Percentiles rank a stretch among this genome's conserved stretches.
phyloP scores from a whole-genome alignment of 2,888 invertebrate species.

The Orthonychiurus folsomi region DNA sequence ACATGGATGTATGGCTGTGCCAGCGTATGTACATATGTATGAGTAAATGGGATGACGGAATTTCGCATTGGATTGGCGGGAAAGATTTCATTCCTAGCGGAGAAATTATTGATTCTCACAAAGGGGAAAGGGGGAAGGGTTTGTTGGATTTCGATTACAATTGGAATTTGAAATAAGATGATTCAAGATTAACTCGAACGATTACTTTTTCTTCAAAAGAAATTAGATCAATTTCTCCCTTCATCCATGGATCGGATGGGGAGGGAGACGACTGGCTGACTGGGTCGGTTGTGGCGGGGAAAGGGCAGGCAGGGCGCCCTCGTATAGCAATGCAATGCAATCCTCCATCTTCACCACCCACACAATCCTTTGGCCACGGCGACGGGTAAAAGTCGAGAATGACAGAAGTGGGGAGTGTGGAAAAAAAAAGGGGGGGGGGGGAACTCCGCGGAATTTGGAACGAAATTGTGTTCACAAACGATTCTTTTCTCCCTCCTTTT shows the following conservation, averaged over 20 bases:
- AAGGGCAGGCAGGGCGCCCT: no score
- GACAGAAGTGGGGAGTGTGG: neutral
- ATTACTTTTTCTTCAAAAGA: constrained; percentile 1
- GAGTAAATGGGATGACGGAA: no score
- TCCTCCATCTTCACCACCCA: no score
- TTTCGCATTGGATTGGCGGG: no score
- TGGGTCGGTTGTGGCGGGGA: neutral
- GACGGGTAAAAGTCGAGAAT: neutral
- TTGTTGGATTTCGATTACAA: neutral
- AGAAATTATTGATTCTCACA: no score
- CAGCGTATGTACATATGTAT: no score
- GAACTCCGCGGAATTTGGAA: neutral
- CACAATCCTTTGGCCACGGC: neutral
- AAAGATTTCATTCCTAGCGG: no score
- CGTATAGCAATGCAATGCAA: no score
- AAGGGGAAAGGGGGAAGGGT: no score
- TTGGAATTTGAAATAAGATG: neutral
- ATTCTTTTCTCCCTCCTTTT: neutral
- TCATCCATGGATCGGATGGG: neutral
- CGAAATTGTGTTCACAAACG: neutral
- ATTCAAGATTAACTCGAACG: neutral
- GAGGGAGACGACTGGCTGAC: neutral
- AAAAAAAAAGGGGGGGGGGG: neutral
- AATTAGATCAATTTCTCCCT: neutral
- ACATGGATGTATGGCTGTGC: no score